These are phyloP conservation scores for Ornithoptera priamus DNA, from an alignment of 2,888 invertebrate species.

Conservation along the genomic window DNA sequence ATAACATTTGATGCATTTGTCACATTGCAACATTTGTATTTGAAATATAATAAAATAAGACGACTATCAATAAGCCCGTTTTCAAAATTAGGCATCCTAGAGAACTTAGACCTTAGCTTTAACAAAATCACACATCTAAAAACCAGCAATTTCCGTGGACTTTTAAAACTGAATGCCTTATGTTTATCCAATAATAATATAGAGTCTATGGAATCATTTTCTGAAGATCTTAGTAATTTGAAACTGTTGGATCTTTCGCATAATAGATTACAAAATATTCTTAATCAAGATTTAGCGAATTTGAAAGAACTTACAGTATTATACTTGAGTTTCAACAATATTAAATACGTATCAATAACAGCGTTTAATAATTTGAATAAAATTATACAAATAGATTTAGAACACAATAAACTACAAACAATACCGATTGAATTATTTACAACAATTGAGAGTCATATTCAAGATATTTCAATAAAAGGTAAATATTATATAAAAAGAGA, in stretches of 20 bases:
- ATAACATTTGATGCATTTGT: slow-evolving; percentile 87
- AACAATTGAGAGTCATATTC: slow-evolving; percentile 90
- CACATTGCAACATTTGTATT: slow-evolving; percentile 87
- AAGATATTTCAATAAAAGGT: slow-evolving; percentile 91
- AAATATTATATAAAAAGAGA: slow-evolving; percentile 34
- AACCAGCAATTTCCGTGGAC: slow-evolving; percentile 89
- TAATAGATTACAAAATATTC: slow-evolving; percentile 89
- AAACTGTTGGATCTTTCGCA: slow-evolving; percentile 90
- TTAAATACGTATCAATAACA: slow-evolving; percentile 88
- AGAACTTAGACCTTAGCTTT: slow-evolving; percentile 89
- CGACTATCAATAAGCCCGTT: slow-evolving; percentile 92
- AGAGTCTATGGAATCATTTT: slow-evolving; percentile 90
- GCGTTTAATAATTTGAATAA: slow-evolving; percentile 89
- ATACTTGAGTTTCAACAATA: slow-evolving; percentile 89
- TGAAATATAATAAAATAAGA: slow-evolving; percentile 87
- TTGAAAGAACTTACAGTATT: slow-evolving; percentile 89
- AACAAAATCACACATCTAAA: slow-evolving; percentile 91
- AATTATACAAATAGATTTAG: slow-evolving; percentile 87
- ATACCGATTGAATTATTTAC: slow-evolving; percentile 88
- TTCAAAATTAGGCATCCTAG: slow-evolving; percentile 84
- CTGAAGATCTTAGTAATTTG: slow-evolving; percentile 86
- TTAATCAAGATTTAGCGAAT: slow-evolving; percentile 87
- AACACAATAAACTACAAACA: slow-evolving; percentile 89
- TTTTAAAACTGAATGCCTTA: slow-evolving; percentile 86
- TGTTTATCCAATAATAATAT: slow-evolving; percentile 92